Base-by-base conservation (phyloP, 2,888 invertebrate species). In the Tachina fera region DNA sequence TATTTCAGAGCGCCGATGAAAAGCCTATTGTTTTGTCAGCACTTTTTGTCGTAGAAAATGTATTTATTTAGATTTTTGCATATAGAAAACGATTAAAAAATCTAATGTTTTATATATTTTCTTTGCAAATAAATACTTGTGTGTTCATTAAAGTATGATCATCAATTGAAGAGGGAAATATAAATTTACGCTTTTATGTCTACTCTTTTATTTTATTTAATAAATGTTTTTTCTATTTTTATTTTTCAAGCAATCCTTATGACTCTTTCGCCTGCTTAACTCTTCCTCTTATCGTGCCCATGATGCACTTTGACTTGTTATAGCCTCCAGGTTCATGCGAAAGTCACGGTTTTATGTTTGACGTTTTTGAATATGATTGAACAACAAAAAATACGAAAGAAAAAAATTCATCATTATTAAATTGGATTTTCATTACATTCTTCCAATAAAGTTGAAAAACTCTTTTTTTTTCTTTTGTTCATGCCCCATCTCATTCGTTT, bases 301-400 rank as follows among this genome's bases (percentile, higher is more conserved):
- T 60, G 65, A 74, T 78, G 82, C 72, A 82, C 85, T 86, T 51
- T 79, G 86, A 86, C 86, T 86, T 71, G 68, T 56, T 81, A 10
- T 31, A 75, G 82, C 79, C 86, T 79, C 60, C 41, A 67, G 86
- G 86, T 83, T 83, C 82, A 83, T 83, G 86, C 76, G 82, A 86
- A 83, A 79, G 75, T 67, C 86, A 86, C 76, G 82, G 53, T 79
- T 79, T 83, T 47, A 67, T 76, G 78, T 79, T 86, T 75, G 70
- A 79, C 63, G 75, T 79, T 86, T 41, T 71, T 45, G 19, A 67
- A 75, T 16, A 56, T 74, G 51, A 13, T 67, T 61, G 16, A 3
- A 53, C 63, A 58, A 67, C 11, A 80, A 49, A 60, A 41, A 22
- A 61, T 4, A 22, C 19, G 5, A 39, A n/a, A 75, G 61, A 67